These are phyloP conservation scores for Heloderma charlesbogerti DNA, from an alignment of 2,113 vertebrate genomes.

Conservation along the genomic window DNA sequence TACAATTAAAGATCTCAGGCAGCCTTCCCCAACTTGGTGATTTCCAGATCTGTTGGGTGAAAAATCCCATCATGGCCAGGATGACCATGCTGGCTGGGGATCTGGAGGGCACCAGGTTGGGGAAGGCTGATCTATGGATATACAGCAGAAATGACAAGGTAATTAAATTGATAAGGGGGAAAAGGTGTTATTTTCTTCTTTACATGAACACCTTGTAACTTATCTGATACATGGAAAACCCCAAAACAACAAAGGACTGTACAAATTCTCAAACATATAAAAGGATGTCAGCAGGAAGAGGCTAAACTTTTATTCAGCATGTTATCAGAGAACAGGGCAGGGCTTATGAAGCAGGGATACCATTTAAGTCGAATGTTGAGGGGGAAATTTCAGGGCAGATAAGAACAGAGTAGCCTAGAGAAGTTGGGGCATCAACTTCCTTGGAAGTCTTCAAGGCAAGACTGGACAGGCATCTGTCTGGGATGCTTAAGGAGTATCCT, in stretches of 20 bases:
- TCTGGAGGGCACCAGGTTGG: too few species aligned
- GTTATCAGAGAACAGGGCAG: not conserved
- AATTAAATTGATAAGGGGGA: not conserved
- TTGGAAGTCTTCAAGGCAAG: not conserved
- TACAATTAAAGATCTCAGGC: not conserved
- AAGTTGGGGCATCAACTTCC: not conserved
- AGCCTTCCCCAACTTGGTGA: not conserved
- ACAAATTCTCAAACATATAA: not conserved
- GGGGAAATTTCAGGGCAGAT: not conserved
- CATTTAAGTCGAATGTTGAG: not conserved
- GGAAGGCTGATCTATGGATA: not conserved
- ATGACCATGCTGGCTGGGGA: too few species aligned
- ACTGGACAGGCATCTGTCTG: not conserved
- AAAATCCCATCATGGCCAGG: not conserved
- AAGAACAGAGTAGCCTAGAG: not conserved
- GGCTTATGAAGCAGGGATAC: not conserved
- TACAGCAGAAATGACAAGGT: not conserved
- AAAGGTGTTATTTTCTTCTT: not conserved
- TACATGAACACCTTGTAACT: not conserved
- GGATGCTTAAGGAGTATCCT: not conserved
- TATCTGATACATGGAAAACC: not conserved
- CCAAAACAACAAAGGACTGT: not conserved
- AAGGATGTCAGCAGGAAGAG: not conserved
- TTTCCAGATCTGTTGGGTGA: too few species aligned
- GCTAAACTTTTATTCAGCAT: not conserved